Percentiles rank a stretch among this genome's conserved stretches.
Evolutionary conservation across 1,140 invertebrate genomes (phyloP).

Genomic region (Zaprionus capensis): DNA sequence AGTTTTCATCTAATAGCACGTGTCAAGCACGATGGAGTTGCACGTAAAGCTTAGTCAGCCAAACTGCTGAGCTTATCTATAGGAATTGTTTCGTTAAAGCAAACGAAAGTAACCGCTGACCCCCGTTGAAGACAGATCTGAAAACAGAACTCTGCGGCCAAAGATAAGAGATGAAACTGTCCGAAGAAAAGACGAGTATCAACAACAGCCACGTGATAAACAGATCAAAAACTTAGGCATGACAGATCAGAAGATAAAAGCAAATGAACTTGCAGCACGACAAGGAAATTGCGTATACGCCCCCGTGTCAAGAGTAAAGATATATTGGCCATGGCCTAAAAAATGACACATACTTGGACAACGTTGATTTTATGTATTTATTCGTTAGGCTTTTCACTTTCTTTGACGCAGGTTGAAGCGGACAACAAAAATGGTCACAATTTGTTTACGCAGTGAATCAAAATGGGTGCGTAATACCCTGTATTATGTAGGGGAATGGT

Average conservation of each 20-base stretch:
- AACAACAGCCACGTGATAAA: constrained; percentile 16
- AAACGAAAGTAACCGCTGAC: constrained; percentile 46
- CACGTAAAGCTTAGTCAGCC: constrained; percentile 12
- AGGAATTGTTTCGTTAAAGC: constrained; percentile 31
- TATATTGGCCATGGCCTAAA: constrained; percentile 50
- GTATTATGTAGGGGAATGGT: background rate
- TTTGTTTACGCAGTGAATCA: constrained; percentile 52
- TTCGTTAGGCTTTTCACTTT: constrained; percentile 65
- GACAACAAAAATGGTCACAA: constrained; percentile 12
- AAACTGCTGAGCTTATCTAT: constrained; percentile 24
- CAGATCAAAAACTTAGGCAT: constrained; percentile 16
- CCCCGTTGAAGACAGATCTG: constrained; percentile 8
- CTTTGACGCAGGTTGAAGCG: constrained; percentile 57
- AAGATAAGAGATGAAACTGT: constrained; percentile 23
- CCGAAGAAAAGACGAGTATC: constrained; percentile 14
- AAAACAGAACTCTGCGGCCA: constrained; percentile 26
- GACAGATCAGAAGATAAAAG: constrained; percentile 40
- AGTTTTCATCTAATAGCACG: constrained; percentile 20
- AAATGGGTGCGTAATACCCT: constrained; percentile 20
- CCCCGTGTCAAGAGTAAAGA: constrained; percentile 18
- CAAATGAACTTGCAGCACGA: constrained; percentile 30
- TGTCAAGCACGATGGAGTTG: constrained; percentile 7
- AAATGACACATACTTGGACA: constrained; percentile 10
- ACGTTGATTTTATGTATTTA: constrained; percentile 60
- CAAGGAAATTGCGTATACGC: constrained; percentile 49